Evolutionary conservation across 2,888 invertebrate genomes (phyloP).

Genomic region (Tipula lateralis): DNA sequence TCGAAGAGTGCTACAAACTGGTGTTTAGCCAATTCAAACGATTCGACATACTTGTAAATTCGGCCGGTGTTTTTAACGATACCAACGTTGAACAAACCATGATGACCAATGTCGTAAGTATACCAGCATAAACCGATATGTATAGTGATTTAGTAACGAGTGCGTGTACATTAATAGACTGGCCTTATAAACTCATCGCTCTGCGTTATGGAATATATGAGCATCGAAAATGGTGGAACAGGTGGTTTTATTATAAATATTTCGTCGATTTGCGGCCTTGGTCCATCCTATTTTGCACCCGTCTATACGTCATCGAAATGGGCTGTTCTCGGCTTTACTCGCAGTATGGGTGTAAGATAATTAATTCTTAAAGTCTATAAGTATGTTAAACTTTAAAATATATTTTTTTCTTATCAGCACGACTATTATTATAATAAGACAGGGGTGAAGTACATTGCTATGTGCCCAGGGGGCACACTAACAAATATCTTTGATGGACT

Average conservation of each 20-base stretch:
- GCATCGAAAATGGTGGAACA: constrained; percentile 46
- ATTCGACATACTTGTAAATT: constrained; percentile 46
- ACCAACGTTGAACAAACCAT: constrained; percentile 44
- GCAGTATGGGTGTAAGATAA: too few relatives aligned
- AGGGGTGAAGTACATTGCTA: too few relatives aligned
- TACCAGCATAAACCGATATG: not conserved
- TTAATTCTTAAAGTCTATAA: too few relatives aligned
- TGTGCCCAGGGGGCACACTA: too few relatives aligned
- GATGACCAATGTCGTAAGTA: constrained; percentile 51
- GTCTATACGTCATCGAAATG: too few relatives aligned
- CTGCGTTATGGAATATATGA: constrained; percentile 47
- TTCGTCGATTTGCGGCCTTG: constrained; percentile 48
- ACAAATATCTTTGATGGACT: too few relatives aligned
- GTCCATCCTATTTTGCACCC: too few relatives aligned
- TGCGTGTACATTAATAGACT: constrained; percentile 41
- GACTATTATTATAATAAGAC: too few relatives aligned
- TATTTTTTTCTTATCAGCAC: too few relatives aligned
- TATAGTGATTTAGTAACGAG: too few relatives aligned
- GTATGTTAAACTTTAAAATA: too few relatives aligned
- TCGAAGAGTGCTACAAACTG: constrained; percentile 46
- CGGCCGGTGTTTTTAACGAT: constrained; percentile 48
- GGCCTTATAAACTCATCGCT: constrained; percentile 51
- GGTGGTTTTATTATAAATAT: constrained; percentile 50
- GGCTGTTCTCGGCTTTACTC: too few relatives aligned
- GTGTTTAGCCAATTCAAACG: constrained; percentile 44